A percentile compares a stretch with the other conserved stretches of the same genome.
Evolutionary conservation across 92 coral and sea anemone species (phyloP).

Genomic region (Hydrozoanthus gracilis): DNA sequence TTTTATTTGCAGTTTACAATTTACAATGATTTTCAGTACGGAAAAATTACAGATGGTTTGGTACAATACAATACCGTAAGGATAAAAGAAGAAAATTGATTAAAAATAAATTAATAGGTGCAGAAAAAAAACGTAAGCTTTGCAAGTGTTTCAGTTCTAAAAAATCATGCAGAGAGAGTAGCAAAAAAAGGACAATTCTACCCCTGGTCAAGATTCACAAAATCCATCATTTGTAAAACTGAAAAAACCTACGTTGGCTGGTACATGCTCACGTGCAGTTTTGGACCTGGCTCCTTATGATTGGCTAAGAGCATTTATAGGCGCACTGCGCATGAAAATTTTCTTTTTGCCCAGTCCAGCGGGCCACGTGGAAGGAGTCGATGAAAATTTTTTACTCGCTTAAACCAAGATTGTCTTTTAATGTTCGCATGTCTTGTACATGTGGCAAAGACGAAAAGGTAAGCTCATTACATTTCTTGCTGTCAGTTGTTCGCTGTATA

Average conservation of each 20-base stretch:
- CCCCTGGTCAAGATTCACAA: conserved; percentile 10
- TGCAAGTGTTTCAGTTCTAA: conserved; percentile 10
- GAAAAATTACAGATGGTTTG: conserved; percentile 6
- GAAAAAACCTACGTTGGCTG: conserved; percentile 11
- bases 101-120: conserved; percentile 7
- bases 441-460: conserved; percentile 15
- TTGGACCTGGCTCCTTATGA: conserved; percentile 5
- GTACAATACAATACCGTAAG: conserved; percentile 7
- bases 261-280: conserved; percentile 9
- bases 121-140: conserved; percentile 10
- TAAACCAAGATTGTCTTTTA: neutral
- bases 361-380: conserved; percentile 18
- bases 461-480: neutral
- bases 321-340: conserved; percentile 9
- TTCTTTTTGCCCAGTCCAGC: conserved; percentile 15
- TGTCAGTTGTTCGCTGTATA: conserved; percentile 4
- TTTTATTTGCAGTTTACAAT: neutral
- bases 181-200: conserved; percentile 2
- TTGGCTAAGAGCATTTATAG: conserved; percentile 16
- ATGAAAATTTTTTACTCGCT: conserved; percentile 12
- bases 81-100: conserved; percentile 5
- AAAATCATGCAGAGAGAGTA: conserved; percentile 10
- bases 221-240: neutral
- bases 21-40: neutral
- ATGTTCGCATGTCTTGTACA: neutral